Conservation (phyloP, 2,888 invertebrate species). For the Mythimna vitellina region DNA sequence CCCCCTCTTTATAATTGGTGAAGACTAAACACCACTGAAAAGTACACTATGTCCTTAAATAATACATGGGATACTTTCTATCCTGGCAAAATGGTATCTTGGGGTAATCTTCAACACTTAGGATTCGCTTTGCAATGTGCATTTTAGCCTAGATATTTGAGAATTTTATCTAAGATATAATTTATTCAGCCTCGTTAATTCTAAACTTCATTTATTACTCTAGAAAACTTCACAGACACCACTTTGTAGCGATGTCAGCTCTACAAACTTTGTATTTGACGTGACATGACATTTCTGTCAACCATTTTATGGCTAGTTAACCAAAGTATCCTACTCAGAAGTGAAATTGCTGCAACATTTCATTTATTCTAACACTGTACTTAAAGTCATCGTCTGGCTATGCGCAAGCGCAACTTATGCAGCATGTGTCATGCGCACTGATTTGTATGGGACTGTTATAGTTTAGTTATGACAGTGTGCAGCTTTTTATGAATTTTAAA, state of each 20-base stretch:
- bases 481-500: constrained; percentile 48
- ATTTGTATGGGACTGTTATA: constrained; percentile 62
- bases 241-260: background rate
- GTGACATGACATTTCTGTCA: constrained; percentile 7
- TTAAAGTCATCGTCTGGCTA: constrained; percentile 68
- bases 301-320: constrained; percentile 21
- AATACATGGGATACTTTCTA: no score
- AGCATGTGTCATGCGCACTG: constrained; percentile 54
- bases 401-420: constrained; percentile 59
- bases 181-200: background rate
- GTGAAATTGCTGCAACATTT: constrained; percentile 25
- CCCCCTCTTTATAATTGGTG: no score
- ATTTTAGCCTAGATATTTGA: background rate
- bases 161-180: background rate
- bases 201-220: constrained; percentile 3
- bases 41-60: no score
- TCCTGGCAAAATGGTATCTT: no score
- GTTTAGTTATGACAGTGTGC: constrained; percentile 56
- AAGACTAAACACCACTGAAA: no score
- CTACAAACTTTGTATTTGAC: constrained; percentile 14
- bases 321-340: constrained; percentile 38
- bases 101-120: no score
- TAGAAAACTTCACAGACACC: constrained; percentile 17
- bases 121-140: background rate
- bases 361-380: constrained; percentile 55